These are phyloP conservation scores for Semicossyphus pulcher DNA, from an alignment of 2,113 vertebrate genomes.

Conservation along the genomic window DNA sequence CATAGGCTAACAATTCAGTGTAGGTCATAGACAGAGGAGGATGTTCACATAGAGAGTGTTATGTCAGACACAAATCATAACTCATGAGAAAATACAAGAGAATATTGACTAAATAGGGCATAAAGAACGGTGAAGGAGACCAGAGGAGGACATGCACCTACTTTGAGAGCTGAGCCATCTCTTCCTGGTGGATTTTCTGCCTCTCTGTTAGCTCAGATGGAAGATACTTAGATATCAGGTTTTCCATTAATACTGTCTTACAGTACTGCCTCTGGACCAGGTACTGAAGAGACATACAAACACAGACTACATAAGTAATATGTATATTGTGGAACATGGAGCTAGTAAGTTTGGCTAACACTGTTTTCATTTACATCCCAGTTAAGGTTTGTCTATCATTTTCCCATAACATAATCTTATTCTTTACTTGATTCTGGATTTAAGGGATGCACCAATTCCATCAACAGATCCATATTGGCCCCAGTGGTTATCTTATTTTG, in stretches of 20 bases:
- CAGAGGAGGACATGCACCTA: slow-evolving; percentile 65
- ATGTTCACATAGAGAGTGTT: neutral
- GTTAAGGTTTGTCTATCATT: too few species aligned
- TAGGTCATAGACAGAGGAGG: too few species aligned
- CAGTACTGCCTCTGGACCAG: slow-evolving; percentile 89
- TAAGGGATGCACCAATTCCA: too few species aligned
- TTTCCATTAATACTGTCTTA: slow-evolving; percentile 91
- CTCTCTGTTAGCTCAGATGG: slow-evolving; percentile 90
- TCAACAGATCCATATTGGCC: neutral
- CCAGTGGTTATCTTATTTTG: too few species aligned
- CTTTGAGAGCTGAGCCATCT: slow-evolving; percentile 95
- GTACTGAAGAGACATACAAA: slow-evolving; percentile 79
- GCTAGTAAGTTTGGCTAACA: too few species aligned
- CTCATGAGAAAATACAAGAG: neutral
- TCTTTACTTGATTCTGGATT: too few species aligned
- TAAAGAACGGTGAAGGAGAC: neutral
- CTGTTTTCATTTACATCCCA: too few species aligned
- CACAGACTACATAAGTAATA: neutral
- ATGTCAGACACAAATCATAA: neutral
- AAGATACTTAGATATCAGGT: slow-evolving; percentile 90
- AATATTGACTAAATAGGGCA: neutral
- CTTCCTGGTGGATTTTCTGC: slow-evolving; percentile 89
- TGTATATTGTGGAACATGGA: too few species aligned
- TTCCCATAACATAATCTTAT: too few species aligned
- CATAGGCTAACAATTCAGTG: too few species aligned